Conservation (phyloP, 1,140 invertebrate genomes). For the Drosophila sp. region DNA sequence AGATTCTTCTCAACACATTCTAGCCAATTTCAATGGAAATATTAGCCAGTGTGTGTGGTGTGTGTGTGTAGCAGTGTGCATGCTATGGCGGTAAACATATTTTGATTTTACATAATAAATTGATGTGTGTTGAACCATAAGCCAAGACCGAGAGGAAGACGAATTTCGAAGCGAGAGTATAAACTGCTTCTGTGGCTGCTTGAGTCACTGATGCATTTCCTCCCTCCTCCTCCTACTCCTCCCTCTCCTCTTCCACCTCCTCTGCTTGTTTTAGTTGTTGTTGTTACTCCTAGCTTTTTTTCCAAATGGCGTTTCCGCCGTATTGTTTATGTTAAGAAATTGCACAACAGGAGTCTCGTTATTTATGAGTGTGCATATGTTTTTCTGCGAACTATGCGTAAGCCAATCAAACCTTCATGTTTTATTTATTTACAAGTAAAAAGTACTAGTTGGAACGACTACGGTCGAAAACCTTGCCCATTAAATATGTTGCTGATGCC, state of each 20-base stretch:
- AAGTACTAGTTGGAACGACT: too few relatives aligned
- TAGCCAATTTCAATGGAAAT: conserved; percentile 41
- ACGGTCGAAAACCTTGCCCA: too few relatives aligned
- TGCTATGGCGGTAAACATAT: conserved; percentile 37
- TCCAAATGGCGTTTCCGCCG: conserved; percentile 25
- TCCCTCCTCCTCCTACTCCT: too few relatives aligned
- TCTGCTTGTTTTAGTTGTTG: not conserved
- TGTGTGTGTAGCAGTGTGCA: conserved; percentile 16
- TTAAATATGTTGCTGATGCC: too few relatives aligned
- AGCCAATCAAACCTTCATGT: conserved; percentile 59
- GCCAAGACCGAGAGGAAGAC: conserved; percentile 4
- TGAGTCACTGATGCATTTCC: conserved; percentile 31
- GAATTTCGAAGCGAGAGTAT: not conserved
- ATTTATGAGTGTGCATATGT: conserved; percentile 19
- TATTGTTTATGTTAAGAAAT: conserved; percentile 34
- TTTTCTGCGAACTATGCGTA: conserved; percentile 18
- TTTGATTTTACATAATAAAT: conserved; percentile 72
- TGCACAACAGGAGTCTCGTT: conserved; percentile 6
- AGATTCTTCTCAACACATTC: conserved; percentile 34
- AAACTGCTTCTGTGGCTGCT: conserved; percentile 27
- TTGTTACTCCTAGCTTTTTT: conserved; percentile 9
- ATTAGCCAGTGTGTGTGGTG: conserved; percentile 4
- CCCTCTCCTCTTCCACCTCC: conserved; percentile 4
- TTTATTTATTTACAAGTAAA: conserved; percentile 44
- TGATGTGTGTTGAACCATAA: conserved; percentile 33